Conservation (phyloP, 2,888 invertebrate species). For the Sphaeridia pumilis region DNA sequence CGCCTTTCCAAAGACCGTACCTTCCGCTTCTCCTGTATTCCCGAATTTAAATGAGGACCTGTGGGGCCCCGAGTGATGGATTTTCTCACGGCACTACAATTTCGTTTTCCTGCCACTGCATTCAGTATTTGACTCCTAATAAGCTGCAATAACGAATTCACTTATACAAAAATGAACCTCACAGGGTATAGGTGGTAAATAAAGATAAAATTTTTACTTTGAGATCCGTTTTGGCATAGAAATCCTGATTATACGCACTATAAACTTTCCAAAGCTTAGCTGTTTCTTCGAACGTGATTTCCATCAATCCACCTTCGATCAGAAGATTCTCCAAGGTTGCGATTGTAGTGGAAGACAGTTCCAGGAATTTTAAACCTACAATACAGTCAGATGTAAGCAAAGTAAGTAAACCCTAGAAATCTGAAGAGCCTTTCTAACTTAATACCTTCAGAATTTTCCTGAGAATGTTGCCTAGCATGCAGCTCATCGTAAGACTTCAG, state of each 20-base stretch:
- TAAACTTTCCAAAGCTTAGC: constrained; percentile 64
- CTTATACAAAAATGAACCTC: too few relatives aligned
- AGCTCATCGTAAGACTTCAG: constrained; percentile 12
- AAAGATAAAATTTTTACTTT: constrained; percentile 24
- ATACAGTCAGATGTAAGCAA: too few relatives aligned
- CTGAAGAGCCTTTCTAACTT: too few relatives aligned
- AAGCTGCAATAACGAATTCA: too few relatives aligned
- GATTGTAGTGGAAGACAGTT: too few relatives aligned
- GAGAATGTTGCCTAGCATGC: neutral
- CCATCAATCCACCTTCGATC: constrained; percentile 82
- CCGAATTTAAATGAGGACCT: too few relatives aligned
- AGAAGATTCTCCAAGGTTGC: constrained; percentile 61
- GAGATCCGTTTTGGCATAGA: constrained; percentile 33
- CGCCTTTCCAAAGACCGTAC: constrained; percentile 12
- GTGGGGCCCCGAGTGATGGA: constrained; percentile 14
- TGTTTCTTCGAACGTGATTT: constrained; percentile 75
- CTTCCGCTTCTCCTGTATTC: constrained; percentile 8
- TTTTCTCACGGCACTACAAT: too few relatives aligned
- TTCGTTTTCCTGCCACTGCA: too few relatives aligned
- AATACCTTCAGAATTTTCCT: too few relatives aligned
- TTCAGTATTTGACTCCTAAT: constrained; percentile 19
- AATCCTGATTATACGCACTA: constrained; percentile 50
- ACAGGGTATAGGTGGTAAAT: neutral
- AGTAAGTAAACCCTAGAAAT: too few relatives aligned
- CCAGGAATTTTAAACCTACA: too few relatives aligned